phyloP scores from a whole-genome alignment of 2,888 invertebrate species.

The Zhuqinia jingwanae region DNA sequence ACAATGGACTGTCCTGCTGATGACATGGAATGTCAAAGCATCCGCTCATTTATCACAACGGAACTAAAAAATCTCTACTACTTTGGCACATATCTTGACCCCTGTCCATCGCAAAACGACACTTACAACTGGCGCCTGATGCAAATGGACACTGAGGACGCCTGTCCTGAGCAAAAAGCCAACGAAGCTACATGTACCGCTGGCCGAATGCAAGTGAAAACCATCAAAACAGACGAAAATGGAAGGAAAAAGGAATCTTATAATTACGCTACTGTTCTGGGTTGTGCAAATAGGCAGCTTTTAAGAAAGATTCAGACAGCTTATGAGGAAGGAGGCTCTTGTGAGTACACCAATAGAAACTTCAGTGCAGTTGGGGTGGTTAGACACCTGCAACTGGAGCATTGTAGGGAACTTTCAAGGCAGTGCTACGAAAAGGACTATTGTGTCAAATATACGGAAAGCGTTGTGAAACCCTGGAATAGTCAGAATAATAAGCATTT shows the following conservation, averaged over 20 bases:
- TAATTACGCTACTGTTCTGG: slow-evolving; percentile 76
- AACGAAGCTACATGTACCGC: slow-evolving; percentile 74
- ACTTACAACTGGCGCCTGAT: slow-evolving; percentile 66
- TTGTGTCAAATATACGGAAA: slow-evolving; percentile 69
- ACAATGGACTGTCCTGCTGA: slow-evolving; percentile 71
- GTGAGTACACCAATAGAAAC: slow-evolving; percentile 42
- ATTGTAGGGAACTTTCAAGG: slow-evolving; percentile 68
- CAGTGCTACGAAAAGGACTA: slow-evolving; percentile 70
- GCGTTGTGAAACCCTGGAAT: slow-evolving; percentile 71
- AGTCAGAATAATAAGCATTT: slow-evolving; percentile 42
- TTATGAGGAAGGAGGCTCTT: slow-evolving; percentile 28
- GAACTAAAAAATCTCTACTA: slow-evolving; percentile 70
- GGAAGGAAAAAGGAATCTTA: background rate
- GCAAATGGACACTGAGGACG: slow-evolving; percentile 51
- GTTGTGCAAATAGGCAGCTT: slow-evolving; percentile 74
- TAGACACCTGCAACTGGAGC: slow-evolving; percentile 74
- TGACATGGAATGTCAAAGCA: slow-evolving; percentile 50
- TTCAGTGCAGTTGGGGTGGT: background rate
- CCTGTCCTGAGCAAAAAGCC: slow-evolving; percentile 47
- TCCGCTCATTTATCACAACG: slow-evolving; percentile 58
- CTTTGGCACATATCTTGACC: slow-evolving; percentile 65
- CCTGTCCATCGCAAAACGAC: slow-evolving; percentile 72
- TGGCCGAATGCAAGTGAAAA: slow-evolving; percentile 73
- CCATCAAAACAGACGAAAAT: slow-evolving; percentile 23
- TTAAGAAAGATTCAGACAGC: slow-evolving; percentile 55